phyloP scores from a whole-genome alignment of 2,888 invertebrate genomes.

The Drosophila incognita region DNA sequence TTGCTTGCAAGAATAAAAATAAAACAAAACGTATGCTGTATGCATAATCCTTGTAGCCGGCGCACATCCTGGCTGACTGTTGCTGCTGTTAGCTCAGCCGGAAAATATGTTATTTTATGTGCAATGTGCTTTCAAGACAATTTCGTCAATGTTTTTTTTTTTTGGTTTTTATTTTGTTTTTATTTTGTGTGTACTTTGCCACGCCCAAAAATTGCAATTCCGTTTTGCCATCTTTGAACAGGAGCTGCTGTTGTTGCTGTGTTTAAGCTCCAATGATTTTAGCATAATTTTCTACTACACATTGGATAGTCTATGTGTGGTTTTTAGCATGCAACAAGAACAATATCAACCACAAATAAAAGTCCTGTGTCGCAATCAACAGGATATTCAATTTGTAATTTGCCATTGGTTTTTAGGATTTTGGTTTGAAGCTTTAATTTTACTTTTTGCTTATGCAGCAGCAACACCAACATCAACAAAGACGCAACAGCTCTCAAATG shows the following conservation, averaged over 20 bases:
- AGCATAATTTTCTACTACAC: conserved; percentile 27
- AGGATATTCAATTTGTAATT: conserved; percentile 45
- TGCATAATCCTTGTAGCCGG: conserved; percentile 63
- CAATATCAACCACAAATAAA: conserved; percentile 7
- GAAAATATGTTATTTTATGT: conserved; percentile 73
- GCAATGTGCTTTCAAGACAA: conserved; percentile 52
- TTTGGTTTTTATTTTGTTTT: neutral
- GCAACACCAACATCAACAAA: neutral
- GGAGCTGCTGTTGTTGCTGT: conserved; percentile 9
- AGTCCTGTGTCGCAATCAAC: conserved; percentile 29
- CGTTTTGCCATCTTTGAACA: neutral
- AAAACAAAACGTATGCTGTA: conserved; percentile 32
- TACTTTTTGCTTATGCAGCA: conserved; percentile 27
- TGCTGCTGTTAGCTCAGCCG: conserved; percentile 44
- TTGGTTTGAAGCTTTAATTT: conserved; percentile 24
- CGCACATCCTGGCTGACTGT: conserved; percentile 37
- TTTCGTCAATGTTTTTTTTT: conserved; percentile 29
- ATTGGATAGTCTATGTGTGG: conserved; percentile 15
- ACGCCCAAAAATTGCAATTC: conserved; percentile 31
- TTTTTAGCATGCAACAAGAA: conserved; percentile 4
- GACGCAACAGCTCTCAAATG: conserved; percentile 29
- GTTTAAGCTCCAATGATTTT: conserved; percentile 21
- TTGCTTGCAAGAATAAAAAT: conserved; percentile 16
- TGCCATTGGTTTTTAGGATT: conserved; percentile 17
- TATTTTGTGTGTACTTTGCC: neutral